Conservation (phyloP, 2,888 invertebrate genomes). For the Drosophila niveifrons region DNA sequence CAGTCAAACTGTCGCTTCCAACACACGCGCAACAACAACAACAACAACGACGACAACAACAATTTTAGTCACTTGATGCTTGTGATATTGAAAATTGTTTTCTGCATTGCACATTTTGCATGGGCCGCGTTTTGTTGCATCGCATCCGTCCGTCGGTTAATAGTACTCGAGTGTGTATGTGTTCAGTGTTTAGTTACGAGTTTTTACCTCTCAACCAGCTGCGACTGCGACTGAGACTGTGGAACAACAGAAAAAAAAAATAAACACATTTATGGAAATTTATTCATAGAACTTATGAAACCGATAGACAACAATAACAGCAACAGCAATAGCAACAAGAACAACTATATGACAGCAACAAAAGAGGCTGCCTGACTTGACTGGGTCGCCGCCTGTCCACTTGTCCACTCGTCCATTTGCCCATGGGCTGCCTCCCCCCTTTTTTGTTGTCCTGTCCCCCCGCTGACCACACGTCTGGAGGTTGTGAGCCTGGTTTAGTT, state of each 20-base stretch:
- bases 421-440: constrained; percentile 36
- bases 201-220: constrained; percentile 69
- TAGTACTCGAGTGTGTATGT: constrained; percentile 20
- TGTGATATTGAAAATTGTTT: constrained; percentile 81
- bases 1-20: constrained; percentile 85
- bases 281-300: constrained; percentile 85
- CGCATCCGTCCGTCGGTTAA: constrained; percentile 74
- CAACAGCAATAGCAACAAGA: constrained; percentile 25
- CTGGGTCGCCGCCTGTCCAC: constrained; percentile 73
- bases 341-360: constrained; percentile 47
- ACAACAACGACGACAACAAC: constrained; percentile 34
- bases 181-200: constrained; percentile 30
- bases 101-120: constrained; percentile 71
- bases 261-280: constrained; percentile 84
- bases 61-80: constrained; percentile 81
- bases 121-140: constrained; percentile 63
- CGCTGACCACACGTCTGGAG: constrained; percentile 58
- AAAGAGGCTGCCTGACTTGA: constrained; percentile 77
- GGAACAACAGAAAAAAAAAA: constrained; percentile 64
- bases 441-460: constrained; percentile 2
- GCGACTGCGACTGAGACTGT: constrained; percentile 60
- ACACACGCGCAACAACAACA: constrained; percentile 77
- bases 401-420: constrained; percentile 45
- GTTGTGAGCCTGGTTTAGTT: constrained; percentile 79
- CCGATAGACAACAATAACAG: constrained; percentile 71